Percentiles rank a stretch among this genome's conserved stretches.
Evolutionary conservation across 2,113 vertebrate species (phyloP).

Genomic region (Eptesicus fuscus): DNA sequence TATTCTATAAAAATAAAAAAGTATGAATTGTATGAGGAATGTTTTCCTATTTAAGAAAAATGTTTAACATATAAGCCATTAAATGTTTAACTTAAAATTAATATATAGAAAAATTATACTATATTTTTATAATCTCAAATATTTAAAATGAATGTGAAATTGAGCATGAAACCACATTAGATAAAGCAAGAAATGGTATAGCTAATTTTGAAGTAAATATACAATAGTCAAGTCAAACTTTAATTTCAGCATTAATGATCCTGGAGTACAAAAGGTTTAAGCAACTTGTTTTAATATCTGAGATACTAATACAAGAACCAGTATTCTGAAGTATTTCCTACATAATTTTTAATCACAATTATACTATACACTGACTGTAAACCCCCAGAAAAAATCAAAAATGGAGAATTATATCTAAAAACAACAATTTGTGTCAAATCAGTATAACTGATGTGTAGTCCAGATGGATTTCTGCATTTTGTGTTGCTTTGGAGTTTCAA

Average conservation of each 20-base stretch:
- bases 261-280: background rate
- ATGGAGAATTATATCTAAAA: background rate
- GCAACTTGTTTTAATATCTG: background rate
- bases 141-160: background rate
- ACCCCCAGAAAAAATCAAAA: background rate
- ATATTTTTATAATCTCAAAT: background rate
- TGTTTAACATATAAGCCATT: rapidly evolving
- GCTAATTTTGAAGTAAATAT: background rate
- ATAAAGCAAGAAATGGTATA: background rate
- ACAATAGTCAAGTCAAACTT: background rate
- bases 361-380: background rate
- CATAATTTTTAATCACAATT: background rate
- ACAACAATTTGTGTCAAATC: background rate
- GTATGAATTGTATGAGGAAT: background rate
- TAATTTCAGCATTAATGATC: background rate
- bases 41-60: background rate
- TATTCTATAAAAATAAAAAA: background rate
- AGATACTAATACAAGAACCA: background rate
- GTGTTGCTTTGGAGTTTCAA: background rate
- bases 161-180: background rate
- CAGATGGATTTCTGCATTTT: background rate
- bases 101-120: background rate
- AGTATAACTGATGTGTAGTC: background rate
- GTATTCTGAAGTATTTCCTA: background rate
- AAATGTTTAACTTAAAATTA: background rate